These are phyloP conservation scores for Psilopsiagon aurifrons DNA, from an alignment of 2,113 vertebrate genomes.

Conservation along the genomic window DNA sequence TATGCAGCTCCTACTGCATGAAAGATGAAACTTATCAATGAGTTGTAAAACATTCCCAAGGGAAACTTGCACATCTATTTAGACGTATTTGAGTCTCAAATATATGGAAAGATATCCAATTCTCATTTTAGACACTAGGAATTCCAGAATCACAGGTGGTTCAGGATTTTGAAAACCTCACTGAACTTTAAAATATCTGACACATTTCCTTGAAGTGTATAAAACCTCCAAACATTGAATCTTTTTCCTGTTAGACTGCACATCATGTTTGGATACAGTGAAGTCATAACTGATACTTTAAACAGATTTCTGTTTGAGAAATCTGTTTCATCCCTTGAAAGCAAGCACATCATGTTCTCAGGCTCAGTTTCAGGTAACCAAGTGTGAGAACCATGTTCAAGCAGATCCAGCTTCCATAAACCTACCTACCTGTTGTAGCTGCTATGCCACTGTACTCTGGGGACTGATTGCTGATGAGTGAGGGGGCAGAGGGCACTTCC, in stretches of 20 bases:
- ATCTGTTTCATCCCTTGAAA: neutral
- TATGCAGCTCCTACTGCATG: neutral
- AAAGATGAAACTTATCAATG: neutral
- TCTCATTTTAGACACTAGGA: neutral
- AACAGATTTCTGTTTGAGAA: neutral
- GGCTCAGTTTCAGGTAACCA: neutral
- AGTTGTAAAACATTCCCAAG: neutral
- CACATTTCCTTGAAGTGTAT: neutral
- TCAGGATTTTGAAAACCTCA: neutral
- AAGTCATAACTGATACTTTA: neutral
- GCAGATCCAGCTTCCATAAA: neutral
- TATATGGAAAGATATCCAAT: neutral
- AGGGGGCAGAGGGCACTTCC: slow-evolving; percentile 84
- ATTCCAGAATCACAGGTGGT: neutral
- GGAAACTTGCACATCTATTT: neutral
- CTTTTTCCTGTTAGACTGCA: neutral
- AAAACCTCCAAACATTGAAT: neutral
- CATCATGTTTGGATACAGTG: neutral
- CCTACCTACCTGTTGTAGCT: slow-evolving; percentile 86
- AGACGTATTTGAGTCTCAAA: neutral
- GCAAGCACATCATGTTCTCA: neutral
- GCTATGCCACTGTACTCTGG: slow-evolving; percentile 85
- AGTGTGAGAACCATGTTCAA: neutral
- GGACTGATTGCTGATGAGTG: slow-evolving; percentile 87
- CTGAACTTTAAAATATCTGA: neutral